Percentiles rank a stretch among this genome's conserved stretches.
Conservation (phyloP, 2,797 vertebrate species). For the Falco naumanni region DNA sequence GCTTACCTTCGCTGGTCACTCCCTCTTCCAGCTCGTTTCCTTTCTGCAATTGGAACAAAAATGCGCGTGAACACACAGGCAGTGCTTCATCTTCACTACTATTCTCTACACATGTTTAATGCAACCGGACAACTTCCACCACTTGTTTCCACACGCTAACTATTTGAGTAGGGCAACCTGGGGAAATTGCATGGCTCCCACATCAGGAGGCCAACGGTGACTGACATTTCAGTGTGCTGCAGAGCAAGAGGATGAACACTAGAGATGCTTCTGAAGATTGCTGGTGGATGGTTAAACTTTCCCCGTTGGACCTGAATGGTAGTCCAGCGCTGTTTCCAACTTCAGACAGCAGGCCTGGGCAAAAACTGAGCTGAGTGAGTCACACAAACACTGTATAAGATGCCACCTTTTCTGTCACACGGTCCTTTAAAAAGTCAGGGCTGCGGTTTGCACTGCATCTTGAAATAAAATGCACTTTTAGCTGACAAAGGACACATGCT, state of each 20-base stretch:
- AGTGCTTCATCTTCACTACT: neutral
- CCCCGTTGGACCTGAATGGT: neutral
- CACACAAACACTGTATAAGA: neutral
- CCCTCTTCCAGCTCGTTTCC: constrained; percentile 95
- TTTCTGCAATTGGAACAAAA: constrained; percentile 81
- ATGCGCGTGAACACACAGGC: neutral
- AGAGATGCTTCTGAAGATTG: neutral
- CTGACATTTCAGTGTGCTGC: neutral
- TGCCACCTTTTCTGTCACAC: neutral
- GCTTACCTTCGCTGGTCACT: constrained; percentile 96
- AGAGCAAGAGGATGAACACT: neutral
- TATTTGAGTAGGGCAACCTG: neutral
- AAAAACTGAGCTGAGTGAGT: neutral
- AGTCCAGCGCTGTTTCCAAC: neutral
- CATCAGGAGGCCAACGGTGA: accelerated
- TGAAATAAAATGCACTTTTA: neutral
- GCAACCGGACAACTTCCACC: neutral
- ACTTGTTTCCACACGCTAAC: neutral
- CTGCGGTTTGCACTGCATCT: neutral
- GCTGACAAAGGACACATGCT: neutral
- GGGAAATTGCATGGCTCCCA: neutral
- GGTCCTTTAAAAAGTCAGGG: neutral
- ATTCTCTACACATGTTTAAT: neutral
- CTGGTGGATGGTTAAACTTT: neutral
- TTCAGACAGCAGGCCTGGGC: neutral